Percentiles rank a stretch among this genome's conserved stretches.
Conservation (phyloP, 1,140 invertebrate species). For the Choristoneura fumiferana region DNA sequence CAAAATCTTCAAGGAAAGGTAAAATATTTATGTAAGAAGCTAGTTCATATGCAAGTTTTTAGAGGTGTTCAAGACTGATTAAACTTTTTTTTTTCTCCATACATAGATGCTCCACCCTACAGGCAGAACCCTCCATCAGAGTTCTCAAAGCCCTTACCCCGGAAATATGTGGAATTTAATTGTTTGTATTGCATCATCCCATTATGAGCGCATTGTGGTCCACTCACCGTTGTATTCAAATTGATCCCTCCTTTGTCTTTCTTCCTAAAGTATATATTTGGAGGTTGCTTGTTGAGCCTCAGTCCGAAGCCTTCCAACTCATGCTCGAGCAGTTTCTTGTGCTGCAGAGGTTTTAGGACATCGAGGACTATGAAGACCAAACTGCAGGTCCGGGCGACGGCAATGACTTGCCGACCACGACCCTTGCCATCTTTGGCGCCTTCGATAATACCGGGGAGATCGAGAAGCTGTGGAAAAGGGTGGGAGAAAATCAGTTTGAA, state of each 20-base stretch:
- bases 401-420: constrained; percentile 99
- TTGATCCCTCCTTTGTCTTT: constrained; percentile 96
- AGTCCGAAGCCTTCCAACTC: constrained; percentile 99
- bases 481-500: constrained; percentile 6
- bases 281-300: constrained; percentile 97
- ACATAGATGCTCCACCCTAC: too few species aligned
- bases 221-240: constrained; percentile 70
- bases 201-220: neutral
- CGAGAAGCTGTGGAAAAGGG: constrained; percentile 86
- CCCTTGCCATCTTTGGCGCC: constrained; percentile 99
- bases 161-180: too few species aligned
- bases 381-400: constrained; percentile 98
- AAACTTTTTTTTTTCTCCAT: too few species aligned
- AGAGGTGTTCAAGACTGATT: too few species aligned
- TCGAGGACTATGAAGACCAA: constrained; percentile 99
- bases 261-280: constrained; percentile 96
- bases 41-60: too few species aligned
- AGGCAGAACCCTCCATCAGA: too few species aligned
- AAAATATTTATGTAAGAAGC: too few species aligned
- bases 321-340: constrained; percentile 97
- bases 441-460: constrained; percentile 99
- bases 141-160: too few species aligned
- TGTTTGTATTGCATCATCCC: too few species aligned
- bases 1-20: too few species aligned
- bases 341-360: constrained; percentile 97